Conservation (phyloP, 2,113 vertebrate genomes). For the Suncus etruscus region DNA sequence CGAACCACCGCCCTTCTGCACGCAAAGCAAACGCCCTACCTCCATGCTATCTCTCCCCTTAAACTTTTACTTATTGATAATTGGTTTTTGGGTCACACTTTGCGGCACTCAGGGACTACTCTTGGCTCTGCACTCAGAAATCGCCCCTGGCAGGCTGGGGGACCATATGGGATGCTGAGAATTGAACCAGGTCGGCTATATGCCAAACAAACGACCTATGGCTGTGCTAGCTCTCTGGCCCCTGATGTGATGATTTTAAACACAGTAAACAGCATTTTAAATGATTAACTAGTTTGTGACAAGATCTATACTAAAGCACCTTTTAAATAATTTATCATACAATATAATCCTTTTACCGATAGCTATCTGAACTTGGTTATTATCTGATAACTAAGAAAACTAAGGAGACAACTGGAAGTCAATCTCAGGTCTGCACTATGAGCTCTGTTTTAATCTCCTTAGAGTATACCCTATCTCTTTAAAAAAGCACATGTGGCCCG, state of each 20-base stretch:
- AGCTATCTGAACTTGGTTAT: conserved; percentile 13
- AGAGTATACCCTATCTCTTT: background rate
- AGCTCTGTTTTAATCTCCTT: background rate
- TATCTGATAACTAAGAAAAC: background rate
- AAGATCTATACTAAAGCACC: background rate
- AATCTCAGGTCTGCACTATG: background rate
- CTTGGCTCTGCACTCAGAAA: too few relatives aligned
- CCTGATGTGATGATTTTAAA: background rate
- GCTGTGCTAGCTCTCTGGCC: too few relatives aligned
- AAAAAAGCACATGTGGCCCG: background rate
- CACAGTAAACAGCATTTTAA: background rate
- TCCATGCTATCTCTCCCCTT: too few relatives aligned
- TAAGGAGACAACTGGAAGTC: background rate
- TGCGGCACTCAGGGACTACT: too few relatives aligned
- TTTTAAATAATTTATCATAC: background rate
- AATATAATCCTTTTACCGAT: background rate
- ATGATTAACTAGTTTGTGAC: background rate
- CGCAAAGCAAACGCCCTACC: too few relatives aligned
- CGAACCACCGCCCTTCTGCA: too few relatives aligned
- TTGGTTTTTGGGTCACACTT: too few relatives aligned
- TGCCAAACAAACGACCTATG: too few relatives aligned
- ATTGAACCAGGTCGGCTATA: too few relatives aligned
- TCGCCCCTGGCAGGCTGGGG: too few relatives aligned
- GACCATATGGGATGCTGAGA: too few relatives aligned
- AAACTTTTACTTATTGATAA: too few relatives aligned